Conservation (phyloP, 2,888 invertebrate species). For the Blomia tropicalis region DNA sequence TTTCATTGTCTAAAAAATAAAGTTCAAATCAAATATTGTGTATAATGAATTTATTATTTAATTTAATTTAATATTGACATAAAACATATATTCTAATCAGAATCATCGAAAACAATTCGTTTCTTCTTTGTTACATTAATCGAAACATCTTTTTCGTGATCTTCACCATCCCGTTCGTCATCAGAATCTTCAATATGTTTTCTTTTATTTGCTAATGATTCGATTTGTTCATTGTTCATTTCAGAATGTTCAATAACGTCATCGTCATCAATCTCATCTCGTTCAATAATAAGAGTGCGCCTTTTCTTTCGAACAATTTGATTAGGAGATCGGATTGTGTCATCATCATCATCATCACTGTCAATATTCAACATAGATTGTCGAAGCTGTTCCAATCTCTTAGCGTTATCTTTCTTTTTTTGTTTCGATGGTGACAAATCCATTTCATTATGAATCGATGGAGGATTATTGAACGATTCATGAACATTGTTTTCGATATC, state of each 20-base stretch:
- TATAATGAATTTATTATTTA: no score
- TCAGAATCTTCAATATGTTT: neutral
- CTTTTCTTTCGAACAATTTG: no score
- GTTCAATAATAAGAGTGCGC: no score
- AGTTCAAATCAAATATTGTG: no score
- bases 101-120: neutral
- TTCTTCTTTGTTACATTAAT: neutral
- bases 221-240: neutral
- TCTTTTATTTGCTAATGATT: neutral
- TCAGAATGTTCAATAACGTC: neutral
- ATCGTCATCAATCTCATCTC: neutral
- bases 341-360: neutral
- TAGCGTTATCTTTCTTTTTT: neutral
- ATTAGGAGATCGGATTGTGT: no score
- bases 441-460: neutral
- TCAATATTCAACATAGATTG: neutral
- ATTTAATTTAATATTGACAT: no score
- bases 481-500: neutral
- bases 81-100: no score
- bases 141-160: neutral
- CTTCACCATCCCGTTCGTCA: neutral
- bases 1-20: no score
- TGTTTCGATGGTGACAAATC: neutral
- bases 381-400: neutral
- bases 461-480: neutral